Evolutionary conservation across 2,888 invertebrate species (phyloP), one percentile per base, ranked within the genome.

Genomic region (Monochamus alternatus): DNA sequence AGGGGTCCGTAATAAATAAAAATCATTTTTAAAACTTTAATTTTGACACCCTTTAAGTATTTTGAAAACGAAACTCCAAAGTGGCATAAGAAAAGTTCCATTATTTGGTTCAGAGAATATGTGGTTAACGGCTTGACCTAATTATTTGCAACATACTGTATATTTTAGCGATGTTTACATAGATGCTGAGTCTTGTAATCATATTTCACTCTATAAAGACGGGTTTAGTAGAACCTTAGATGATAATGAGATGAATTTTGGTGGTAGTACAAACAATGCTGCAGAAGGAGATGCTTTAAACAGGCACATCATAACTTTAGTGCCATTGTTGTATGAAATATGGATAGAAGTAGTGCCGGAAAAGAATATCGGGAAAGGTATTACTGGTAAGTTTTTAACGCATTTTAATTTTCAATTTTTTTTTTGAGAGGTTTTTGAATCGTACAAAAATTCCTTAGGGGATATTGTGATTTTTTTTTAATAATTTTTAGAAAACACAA

Each of bases 251-350:
- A 38, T 75, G 8, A 64, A 73, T 74, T 70, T 47, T 52, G 71
- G 73, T 75, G 47, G 72, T 77, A 69, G 14, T 12, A 7, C 8
- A 12, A 32, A 22, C 30, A 38, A 3, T 52, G 4, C 5, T 14
- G 14, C 7, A 3, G 43, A 38, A 43, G 22, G 43, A 43, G 55
- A 69, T 60, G 14, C 47, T 78, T 91, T 95, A 75, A 90, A 91
- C 73, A 90, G 90, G 67, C 94, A 95, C 86, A 90, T 94, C 44
- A 90, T 92, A 76, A 92, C 92, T 51, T 89, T 97, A 63, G 90
- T 96, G 89, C 95, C 96, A 0, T 89, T 97, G 32, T 90, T 97
- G 73, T 91, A 94, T 86, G 96, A 96, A 87, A 94, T 95, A 67
- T 97, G 97, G 96, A 87, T 95, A 32, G 97, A 97, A 90, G 94